A percentile compares a stretch with the other conserved stretches of the same genome.
These are phyloP conservation scores for Oreonectes daqikongensis DNA, from an alignment of 2,797 vertebrate genomes.

Conservation along the genomic window DNA sequence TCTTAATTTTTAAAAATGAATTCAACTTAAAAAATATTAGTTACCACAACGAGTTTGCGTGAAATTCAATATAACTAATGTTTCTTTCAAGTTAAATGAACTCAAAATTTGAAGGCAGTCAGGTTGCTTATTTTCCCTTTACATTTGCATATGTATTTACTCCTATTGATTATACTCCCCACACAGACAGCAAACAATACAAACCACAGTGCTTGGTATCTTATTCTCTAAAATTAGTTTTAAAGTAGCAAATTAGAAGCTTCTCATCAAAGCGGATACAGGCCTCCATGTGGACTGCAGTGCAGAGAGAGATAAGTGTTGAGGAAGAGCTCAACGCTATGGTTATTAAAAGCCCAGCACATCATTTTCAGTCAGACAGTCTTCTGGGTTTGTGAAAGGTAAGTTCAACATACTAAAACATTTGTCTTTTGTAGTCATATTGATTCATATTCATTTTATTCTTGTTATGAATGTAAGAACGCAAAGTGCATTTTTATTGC, in stretches of 20 bases:
- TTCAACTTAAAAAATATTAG: too few species aligned
- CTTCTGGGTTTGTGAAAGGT: constrained; percentile 21
- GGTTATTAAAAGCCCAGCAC: constrained; percentile 13
- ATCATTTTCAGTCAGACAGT: constrained; percentile 4
- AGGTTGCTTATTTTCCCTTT: too few species aligned
- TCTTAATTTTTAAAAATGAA: too few species aligned
- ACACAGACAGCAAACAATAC: neutral
- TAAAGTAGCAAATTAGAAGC: neutral
- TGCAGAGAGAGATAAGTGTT: constrained; percentile 59
- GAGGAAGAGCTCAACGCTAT: constrained; percentile 63
- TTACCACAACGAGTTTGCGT: too few species aligned
- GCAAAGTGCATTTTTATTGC: too few species aligned
- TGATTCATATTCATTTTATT: neutral
- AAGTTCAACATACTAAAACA: constrained; percentile 15
- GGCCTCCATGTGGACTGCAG: constrained; percentile 10
- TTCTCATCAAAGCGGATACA: constrained; percentile 39
- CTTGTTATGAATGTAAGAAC: neutral
- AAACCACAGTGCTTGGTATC: neutral
- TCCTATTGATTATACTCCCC: neutral
- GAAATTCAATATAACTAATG: too few species aligned
- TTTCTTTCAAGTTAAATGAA: too few species aligned
- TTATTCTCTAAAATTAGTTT: neutral
- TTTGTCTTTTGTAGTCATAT: neutral
- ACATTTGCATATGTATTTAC: too few species aligned
- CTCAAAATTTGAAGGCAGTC: too few species aligned